Conservation (phyloP, 2,888 invertebrate genomes). For the Himalopsyche tibetana region DNA sequence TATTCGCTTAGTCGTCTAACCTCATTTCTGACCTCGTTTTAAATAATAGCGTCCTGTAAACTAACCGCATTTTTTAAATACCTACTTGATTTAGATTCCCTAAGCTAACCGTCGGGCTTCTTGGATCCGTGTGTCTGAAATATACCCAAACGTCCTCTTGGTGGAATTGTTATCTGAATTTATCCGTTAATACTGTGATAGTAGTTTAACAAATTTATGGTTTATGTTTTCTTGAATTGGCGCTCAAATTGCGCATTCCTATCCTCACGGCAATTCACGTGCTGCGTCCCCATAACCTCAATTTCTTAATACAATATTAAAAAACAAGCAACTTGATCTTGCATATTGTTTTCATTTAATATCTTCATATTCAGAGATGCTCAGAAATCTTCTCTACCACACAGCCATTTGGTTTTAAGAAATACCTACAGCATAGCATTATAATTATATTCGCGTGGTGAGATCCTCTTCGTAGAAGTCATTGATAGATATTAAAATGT, state of each 20-base stretch:
- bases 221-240: constrained; percentile 7
- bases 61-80: constrained; percentile 30
- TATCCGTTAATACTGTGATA: neutral
- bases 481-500: too few species aligned
- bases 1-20: neutral
- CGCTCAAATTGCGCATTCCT: constrained; percentile 21
- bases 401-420: too few species aligned
- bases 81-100: neutral
- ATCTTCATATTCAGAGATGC: too few species aligned
- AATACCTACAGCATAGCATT: too few species aligned
- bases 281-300: constrained; percentile 15
- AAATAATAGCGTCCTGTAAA: constrained; percentile 16
- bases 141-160: too few species aligned
- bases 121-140: too few species aligned
- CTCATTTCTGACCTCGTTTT: constrained; percentile 10
- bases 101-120: neutral
- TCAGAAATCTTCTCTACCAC: too few species aligned
- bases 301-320: neutral
- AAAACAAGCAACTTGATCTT: neutral
- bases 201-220: neutral
- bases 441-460: too few species aligned
- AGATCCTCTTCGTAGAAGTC: too few species aligned
- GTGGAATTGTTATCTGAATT: neutral
- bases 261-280: constrained; percentile 4
- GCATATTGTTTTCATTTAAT: neutral